Evolutionary conservation across 2,797 vertebrate genomes (phyloP), one percentile per base, ranked within the genome.

Genomic region (Lateolabrax maculatus): DNA sequence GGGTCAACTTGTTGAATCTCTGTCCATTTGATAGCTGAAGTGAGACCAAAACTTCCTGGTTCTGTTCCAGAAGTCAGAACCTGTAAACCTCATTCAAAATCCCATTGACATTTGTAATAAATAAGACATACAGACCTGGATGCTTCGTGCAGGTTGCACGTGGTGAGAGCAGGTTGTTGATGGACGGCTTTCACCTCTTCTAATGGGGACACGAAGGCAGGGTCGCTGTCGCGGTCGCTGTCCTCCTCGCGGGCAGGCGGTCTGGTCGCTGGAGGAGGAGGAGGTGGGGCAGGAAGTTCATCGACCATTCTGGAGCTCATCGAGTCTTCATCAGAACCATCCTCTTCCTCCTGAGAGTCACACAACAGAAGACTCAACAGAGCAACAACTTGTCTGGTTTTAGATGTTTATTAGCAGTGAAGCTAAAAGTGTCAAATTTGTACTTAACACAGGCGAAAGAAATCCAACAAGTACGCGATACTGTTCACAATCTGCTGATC

Each of bases 271-370:
- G 0, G 83, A 13, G 75, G 93, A 61, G 0, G 83, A 13, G 75
- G 93, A 61, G 79, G 95, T 2, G 73, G 90, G 73, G 51, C 91
- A 51, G 72, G 90, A 52, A 39, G 93, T 56, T 94, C 94, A 29
- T 94, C 91, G 21, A 90, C 91, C 0, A 73, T 43, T 1, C 29
- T 5, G 5, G 60, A 84, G 49, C 46, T 77, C 57, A 10, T 18
- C 2, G 82, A 92, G 31, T 99, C 98, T 84, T 99, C 98, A 83
- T 99, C 98, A n/a, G 97, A 98, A 39, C 96, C 97, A n/a, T 99
- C 98, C 88, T 99, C 98, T 92, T 99, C 98, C 86, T 99, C 97
- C 96, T 98, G 94, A 91, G 25, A 43, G 3, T 66, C 51, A 81
- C 16, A 57, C 7, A 36, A 62, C 23, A 27, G 13, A 12, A 27